Conservation (phyloP, 1,140 invertebrate genomes). For the Rhagoletis pomonella region DNA sequence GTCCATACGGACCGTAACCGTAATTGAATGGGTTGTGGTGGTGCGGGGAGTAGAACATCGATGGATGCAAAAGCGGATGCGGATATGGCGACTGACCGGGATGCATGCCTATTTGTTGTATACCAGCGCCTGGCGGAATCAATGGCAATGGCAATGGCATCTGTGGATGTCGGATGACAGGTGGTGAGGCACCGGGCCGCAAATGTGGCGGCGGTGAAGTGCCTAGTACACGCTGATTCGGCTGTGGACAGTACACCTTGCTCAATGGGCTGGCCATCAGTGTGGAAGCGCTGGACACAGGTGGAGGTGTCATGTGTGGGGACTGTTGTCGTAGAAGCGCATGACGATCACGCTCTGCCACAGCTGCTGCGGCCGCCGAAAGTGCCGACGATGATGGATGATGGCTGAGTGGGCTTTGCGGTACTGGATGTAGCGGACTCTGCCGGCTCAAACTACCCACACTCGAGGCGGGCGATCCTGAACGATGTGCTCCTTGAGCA, state of each 20-base stretch:
- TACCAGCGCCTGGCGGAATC: constrained; percentile 69
- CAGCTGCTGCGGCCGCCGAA: constrained; percentile 69
- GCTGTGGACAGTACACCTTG: constrained; percentile 72
- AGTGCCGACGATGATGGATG: constrained; percentile 70
- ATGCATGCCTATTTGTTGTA: constrained; percentile 72
- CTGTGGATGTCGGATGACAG: constrained; percentile 73
- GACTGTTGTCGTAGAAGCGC: constrained; percentile 73
- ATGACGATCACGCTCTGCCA: constrained; percentile 72
- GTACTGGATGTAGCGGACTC: constrained; percentile 71
- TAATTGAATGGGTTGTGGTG: constrained; percentile 74
- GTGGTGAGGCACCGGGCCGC: constrained; percentile 72
- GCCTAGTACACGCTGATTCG: constrained; percentile 68
- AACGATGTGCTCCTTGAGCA: constrained; percentile 67
- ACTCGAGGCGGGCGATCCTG: constrained; percentile 69
- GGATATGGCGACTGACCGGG: constrained; percentile 73
- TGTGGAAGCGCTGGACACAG: constrained; percentile 74
- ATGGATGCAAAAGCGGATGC: constrained; percentile 72
- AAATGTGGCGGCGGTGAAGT: constrained; percentile 74
- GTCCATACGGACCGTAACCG: constrained; percentile 71
- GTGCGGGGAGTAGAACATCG: constrained; percentile 72
- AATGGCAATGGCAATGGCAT: constrained; percentile 72
- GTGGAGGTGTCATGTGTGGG: constrained; percentile 73
- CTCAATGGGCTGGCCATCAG: constrained; percentile 73
- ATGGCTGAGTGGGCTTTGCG: constrained; percentile 70
- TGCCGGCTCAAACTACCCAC: constrained; percentile 71